phyloP scores from a whole-genome alignment of 1,140 invertebrate genomes.

The Lysiphlebus fabarum region DNA sequence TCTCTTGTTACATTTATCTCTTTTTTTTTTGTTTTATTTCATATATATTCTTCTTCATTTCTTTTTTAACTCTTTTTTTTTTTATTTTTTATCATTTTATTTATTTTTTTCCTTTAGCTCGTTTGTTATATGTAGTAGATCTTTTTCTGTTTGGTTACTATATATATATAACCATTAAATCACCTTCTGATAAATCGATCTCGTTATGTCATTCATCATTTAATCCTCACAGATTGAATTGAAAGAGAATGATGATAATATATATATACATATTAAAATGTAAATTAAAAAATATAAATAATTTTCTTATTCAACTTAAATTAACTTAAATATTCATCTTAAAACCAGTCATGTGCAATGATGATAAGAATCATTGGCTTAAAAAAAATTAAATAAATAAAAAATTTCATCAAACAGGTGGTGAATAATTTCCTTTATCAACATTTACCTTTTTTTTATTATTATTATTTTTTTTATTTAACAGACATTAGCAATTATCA shows the following conservation, averaged over 20 bases:
- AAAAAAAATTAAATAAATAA: too few species aligned
- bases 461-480: too few species aligned
- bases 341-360: too few species aligned
- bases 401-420: too few species aligned
- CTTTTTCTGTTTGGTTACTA: background rate
- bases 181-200: conserved; percentile 13
- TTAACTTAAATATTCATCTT: too few species aligned
- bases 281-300: too few species aligned
- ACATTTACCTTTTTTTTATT: too few species aligned
- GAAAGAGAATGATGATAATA: background rate
- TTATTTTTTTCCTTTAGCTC: background rate
- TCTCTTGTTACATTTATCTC: conserved; percentile 21
- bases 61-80: background rate
- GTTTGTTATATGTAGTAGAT: background rate
- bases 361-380: too few species aligned
- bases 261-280: too few species aligned
- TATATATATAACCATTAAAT: background rate
- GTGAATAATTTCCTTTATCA: too few species aligned
- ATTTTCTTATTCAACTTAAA: too few species aligned
- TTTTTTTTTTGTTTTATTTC: conserved; percentile 5
- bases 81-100: background rate
- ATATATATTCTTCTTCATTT: background rate
- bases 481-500: too few species aligned
- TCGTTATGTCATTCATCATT: conserved; percentile 16
- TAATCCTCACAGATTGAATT: conserved; percentile 13